Conservation (phyloP, 2,888 invertebrate species). For the Cheilosia vernalis region DNA sequence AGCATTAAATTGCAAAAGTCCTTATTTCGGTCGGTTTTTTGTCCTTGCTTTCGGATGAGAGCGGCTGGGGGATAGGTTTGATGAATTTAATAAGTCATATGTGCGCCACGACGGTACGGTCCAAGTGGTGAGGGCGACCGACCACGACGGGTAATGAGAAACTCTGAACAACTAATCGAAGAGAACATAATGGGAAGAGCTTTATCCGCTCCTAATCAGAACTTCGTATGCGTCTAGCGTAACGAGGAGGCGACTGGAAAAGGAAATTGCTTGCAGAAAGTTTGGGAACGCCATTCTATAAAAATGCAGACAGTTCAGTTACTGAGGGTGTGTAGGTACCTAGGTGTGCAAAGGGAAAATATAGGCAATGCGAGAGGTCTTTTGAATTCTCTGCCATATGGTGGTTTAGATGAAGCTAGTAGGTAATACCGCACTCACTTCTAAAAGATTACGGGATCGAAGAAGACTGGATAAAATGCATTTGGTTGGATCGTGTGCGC, state of each 20-base stretch:
- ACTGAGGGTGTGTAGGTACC: too few relatives aligned
- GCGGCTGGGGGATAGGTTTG: slow-evolving; percentile 30
- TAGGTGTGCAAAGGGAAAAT: too few relatives aligned
- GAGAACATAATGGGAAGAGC: slow-evolving; percentile 35
- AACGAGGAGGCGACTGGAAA: background rate
- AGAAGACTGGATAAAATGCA: too few relatives aligned
- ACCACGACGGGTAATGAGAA: slow-evolving; percentile 37
- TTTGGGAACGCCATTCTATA: background rate
- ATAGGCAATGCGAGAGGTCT: too few relatives aligned
- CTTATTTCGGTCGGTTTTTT: slow-evolving; percentile 54
- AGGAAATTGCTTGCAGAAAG: slow-evolving; percentile 36
- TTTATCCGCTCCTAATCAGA: slow-evolving; percentile 51
- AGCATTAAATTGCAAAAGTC: slow-evolving; percentile 71
- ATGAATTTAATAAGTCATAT: slow-evolving; percentile 60
- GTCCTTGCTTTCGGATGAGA: slow-evolving; percentile 24
- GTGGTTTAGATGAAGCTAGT: too few relatives aligned
- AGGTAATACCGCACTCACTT: too few relatives aligned
- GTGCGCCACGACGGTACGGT: slow-evolving; percentile 16
- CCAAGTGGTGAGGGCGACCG: slow-evolving; percentile 15
- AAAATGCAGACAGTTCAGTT: background rate
- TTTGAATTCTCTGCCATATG: too few relatives aligned
- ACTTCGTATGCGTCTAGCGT: slow-evolving; percentile 19
- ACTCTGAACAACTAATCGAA: slow-evolving; percentile 50
- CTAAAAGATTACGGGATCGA: too few relatives aligned
- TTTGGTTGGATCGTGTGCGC: too few relatives aligned